Evolutionary conservation across 2,888 invertebrate species (phyloP), one percentile per base, ranked within the genome.

Genomic region (Amiota minor): DNA sequence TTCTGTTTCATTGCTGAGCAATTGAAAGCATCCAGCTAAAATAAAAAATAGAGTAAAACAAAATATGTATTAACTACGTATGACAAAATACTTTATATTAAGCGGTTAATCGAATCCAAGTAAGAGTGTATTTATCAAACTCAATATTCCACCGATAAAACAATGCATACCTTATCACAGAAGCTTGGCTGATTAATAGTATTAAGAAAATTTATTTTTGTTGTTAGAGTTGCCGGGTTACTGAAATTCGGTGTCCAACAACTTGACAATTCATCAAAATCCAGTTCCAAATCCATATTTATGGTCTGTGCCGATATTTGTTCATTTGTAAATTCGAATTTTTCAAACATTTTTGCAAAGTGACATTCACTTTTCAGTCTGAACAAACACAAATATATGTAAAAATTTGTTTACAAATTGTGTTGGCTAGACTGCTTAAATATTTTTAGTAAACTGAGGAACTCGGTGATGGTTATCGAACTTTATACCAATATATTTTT

Each of bases 21-120:
- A 64, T 85, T 80, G 79, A 90, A 86, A 47, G 88, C 87, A 79
- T 90, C 89, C 81, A 90, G 79, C 90, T 90, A 75, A 50, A 86
- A 85, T 2, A 18, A 20, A 45, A 23, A 64, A 14, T 45, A 64
- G 55, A 20, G 18, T 35, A 62, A 67, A 72, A 71, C 71, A 59
- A 46, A 72, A n/a, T 67, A 76, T n/a, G n/a, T n/a, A 76, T 73
- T 70, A 53, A 74, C 59, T 73, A 70, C 11, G 49, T 59, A 16
- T 77, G 59, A 35, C 35, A 35, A 35, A 35, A 35, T 6, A 1
- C 6, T 0, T 35, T 35, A 35, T 6, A 35, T 35, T 35, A 35
- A 35, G 23, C 3, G 23, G 23, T 23, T 23, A 23, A 23, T 23
- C 23, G 23, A 23, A 23, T 23, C 23, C 23, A 23, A 23, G 23